A percentile compares a stretch with the other conserved stretches of the same genome.
These are phyloP conservation scores for Ceriagrion tenellum DNA, from an alignment of 2,888 invertebrate genomes.

Conservation along the genomic window DNA sequence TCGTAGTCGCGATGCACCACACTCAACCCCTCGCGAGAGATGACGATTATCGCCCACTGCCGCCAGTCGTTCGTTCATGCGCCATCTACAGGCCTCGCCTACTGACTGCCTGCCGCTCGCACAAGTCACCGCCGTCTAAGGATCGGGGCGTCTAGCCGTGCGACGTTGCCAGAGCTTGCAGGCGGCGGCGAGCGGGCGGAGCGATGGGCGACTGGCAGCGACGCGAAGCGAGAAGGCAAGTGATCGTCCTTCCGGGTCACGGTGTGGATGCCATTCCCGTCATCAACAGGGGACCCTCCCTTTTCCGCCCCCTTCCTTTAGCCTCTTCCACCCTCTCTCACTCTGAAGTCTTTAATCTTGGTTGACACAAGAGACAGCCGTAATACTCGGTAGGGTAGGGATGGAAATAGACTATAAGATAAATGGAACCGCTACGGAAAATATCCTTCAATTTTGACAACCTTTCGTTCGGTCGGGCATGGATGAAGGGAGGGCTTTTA, in stretches of 20 bases:
- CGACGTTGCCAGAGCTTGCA: background rate
- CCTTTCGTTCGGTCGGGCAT: background rate
- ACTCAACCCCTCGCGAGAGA: background rate
- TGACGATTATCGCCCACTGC: background rate
- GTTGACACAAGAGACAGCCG: background rate
- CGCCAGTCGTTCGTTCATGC: background rate
- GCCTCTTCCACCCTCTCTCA: background rate
- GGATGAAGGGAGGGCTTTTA: background rate
- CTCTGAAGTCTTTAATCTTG: background rate
- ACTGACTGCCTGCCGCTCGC: background rate
- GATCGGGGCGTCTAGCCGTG: background rate
- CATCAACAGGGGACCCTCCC: background rate
- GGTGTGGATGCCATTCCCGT: slow-evolving; percentile 6
- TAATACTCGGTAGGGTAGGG: background rate
- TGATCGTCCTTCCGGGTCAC: slow-evolving; percentile 14
- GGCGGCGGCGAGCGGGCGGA: background rate
- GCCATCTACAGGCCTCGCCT: slow-evolving; percentile 10
- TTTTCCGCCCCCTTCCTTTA: background rate
- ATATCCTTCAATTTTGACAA: background rate
- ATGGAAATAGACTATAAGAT: background rate
- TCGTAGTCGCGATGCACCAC: background rate
- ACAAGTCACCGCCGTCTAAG: background rate
- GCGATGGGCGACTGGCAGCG: background rate
- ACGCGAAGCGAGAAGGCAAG: background rate
- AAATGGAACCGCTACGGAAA: slow-evolving; percentile 8